phyloP scores from a whole-genome alignment of 2,797 vertebrate species.

The Crypturellus tataupa region DNA sequence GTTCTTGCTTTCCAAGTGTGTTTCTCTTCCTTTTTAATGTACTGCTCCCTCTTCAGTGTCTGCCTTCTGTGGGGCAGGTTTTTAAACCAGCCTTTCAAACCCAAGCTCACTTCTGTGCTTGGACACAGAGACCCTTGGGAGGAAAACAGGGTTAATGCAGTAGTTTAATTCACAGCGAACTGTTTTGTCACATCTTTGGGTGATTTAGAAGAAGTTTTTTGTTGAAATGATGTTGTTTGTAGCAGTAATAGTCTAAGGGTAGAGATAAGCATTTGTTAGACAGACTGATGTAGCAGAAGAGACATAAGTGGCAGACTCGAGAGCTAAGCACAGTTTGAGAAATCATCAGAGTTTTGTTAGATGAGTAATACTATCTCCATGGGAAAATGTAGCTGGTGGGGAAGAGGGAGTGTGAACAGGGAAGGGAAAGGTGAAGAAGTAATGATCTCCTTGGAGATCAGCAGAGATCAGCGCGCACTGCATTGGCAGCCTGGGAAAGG shows the following conservation, averaged over 20 bases:
- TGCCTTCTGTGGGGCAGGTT: background rate
- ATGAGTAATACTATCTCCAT: slow-evolving; percentile 67
- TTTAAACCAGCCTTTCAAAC: slow-evolving; percentile 30
- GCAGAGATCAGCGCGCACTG: accelerated
- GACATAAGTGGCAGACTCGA: slow-evolving; percentile 35
- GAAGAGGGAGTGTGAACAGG: slow-evolving; percentile 7
- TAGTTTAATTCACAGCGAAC: slow-evolving; percentile 38
- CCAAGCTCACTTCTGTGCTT: background rate
- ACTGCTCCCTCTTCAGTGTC: background rate
- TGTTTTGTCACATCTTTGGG: background rate
- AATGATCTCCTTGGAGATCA: slow-evolving; percentile 68
- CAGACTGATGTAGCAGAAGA: slow-evolving; percentile 19
- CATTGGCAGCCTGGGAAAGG: background rate
- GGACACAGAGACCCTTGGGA: background rate
- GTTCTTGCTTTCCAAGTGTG: background rate
- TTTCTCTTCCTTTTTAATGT: background rate
- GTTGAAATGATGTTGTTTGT: slow-evolving; percentile 48
- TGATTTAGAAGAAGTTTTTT: slow-evolving; percentile 44
- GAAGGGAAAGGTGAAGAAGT: slow-evolving; percentile 71
- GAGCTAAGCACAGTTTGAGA: slow-evolving; percentile 59
- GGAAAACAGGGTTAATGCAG: background rate
- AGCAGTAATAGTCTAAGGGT: slow-evolving; percentile 25
- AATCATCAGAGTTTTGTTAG: slow-evolving; percentile 66
- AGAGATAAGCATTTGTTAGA: slow-evolving; percentile 49
- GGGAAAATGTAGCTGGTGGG: slow-evolving; percentile 66